These are phyloP conservation scores for Entosphenus tridentatus DNA, from an alignment of 2,113 vertebrate species.

Conservation along the genomic window DNA sequence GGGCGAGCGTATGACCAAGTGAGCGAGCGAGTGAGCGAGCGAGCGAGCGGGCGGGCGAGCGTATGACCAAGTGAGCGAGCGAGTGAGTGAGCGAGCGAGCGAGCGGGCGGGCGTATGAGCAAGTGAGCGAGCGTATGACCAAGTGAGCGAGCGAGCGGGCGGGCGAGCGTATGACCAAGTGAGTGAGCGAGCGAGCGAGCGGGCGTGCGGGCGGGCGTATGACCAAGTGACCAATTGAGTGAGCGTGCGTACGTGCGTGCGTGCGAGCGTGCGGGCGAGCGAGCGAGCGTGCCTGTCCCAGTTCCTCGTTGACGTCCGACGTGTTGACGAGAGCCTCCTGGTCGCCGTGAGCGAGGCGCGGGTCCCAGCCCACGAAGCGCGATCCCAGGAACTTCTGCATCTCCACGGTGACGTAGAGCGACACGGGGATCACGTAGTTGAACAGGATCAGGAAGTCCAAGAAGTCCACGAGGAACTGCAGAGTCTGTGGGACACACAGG, in stretches of 20 bases:
- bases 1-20: too few species aligned
- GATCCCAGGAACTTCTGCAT: constrained; percentile 98
- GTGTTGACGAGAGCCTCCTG: constrained; percentile 96
- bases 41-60: background rate
- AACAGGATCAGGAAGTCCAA: constrained; percentile 97
- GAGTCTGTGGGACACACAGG: constrained; percentile 27
- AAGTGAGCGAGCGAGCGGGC: background rate
- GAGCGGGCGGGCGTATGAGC: background rate
- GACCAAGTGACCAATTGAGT: background rate
- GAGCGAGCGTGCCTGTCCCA: constrained; percentile 61
- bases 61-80: too few species aligned
- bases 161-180: too few species aligned
- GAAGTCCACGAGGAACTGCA: constrained; percentile 93
- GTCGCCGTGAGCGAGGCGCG: constrained; percentile 85
- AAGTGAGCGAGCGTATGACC: too few species aligned
- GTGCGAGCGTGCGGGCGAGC: background rate
- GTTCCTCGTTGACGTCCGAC: constrained; percentile 88
- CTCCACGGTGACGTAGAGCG: constrained; percentile 98
- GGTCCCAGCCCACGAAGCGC: constrained; percentile 92
- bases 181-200: background rate
- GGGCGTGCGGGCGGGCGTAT: constrained; percentile 30
- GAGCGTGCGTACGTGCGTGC: background rate
- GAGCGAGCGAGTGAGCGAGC: background rate
- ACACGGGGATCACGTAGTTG: constrained; percentile 97
- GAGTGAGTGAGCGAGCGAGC: background rate